These are phyloP conservation scores for Halcyon senegalensis DNA, from an alignment of 2,113 vertebrate species.

Conservation along the genomic window DNA sequence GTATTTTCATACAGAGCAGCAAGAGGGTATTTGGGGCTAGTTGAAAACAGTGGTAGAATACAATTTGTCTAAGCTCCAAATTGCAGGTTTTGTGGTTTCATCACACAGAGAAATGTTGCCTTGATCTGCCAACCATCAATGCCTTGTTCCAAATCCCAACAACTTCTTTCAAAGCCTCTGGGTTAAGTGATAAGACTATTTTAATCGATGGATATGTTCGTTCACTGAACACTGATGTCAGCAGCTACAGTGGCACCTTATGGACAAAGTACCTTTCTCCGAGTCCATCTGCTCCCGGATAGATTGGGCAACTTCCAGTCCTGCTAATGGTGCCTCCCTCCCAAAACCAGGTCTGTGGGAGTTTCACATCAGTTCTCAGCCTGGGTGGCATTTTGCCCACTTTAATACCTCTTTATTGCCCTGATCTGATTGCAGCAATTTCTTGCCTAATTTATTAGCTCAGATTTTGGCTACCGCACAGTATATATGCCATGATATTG, in stretches of 20 bases:
- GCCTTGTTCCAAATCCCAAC: background rate
- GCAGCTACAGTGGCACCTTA: background rate
- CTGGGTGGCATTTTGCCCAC: background rate
- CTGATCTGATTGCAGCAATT: background rate
- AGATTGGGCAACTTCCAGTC: background rate
- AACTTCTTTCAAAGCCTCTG: background rate
- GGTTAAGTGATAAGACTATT: background rate
- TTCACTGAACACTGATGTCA: background rate
- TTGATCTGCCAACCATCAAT: background rate
- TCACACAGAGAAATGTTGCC: background rate
- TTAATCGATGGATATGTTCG: background rate
- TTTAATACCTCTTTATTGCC: background rate
- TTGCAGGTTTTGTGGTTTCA: background rate
- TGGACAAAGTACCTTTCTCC: background rate
- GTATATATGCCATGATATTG: background rate
- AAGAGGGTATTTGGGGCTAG: background rate
- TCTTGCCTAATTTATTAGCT: slow-evolving; percentile 1
- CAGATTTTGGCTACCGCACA: background rate
- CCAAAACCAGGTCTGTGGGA: background rate
- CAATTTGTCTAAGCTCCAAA: background rate
- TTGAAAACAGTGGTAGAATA: background rate
- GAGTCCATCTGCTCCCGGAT: background rate
- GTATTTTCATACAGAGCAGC: background rate
- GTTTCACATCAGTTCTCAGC: background rate
- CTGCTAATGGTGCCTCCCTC: background rate